Conservation (phyloP, 2,888 invertebrate species). For the Microplitis deprimator region DNA sequence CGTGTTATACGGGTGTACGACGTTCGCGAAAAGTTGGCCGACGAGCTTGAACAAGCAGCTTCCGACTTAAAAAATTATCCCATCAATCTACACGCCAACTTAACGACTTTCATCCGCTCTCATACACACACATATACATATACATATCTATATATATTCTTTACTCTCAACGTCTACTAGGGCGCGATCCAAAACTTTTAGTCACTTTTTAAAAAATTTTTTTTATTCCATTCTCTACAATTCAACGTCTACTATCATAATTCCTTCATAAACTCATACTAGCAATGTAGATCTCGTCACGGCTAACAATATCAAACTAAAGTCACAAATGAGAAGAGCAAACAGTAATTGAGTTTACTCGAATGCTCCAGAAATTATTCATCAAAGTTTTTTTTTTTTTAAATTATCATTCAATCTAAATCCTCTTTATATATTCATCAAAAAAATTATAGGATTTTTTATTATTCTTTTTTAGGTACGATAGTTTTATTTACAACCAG, state of each 20-base stretch:
- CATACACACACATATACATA: background rate
- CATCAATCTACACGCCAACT: constrained; percentile 40
- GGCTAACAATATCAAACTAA: constrained; percentile 35
- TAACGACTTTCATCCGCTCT: constrained; percentile 34
- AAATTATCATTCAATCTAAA: background rate
- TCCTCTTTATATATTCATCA: background rate
- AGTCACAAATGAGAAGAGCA: constrained; percentile 31
- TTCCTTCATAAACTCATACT: constrained; percentile 11
- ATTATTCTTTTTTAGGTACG: no score
- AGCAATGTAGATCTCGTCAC: constrained; percentile 35
- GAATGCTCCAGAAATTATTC: background rate
- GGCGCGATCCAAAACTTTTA: background rate
- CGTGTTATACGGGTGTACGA: constrained; percentile 1
- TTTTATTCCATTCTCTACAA: constrained; percentile 2
- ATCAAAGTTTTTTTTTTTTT: background rate
- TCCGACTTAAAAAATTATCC: constrained; percentile 39
- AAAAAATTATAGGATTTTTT: background rate
- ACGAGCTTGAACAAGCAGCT: constrained; percentile 36
- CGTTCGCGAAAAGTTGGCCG: constrained; percentile 18
- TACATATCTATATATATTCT: constrained; percentile 10
- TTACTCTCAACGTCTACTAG: background rate
- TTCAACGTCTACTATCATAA: constrained; percentile 1
- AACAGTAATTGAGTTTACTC: constrained; percentile 20
- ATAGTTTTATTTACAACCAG: no score
- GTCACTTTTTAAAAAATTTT: background rate